A percentile compares a stretch with the other conserved stretches of the same genome.
Evolutionary conservation across 2,888 invertebrate genomes (phyloP).

Genomic region (Drosophila colorata): DNA sequence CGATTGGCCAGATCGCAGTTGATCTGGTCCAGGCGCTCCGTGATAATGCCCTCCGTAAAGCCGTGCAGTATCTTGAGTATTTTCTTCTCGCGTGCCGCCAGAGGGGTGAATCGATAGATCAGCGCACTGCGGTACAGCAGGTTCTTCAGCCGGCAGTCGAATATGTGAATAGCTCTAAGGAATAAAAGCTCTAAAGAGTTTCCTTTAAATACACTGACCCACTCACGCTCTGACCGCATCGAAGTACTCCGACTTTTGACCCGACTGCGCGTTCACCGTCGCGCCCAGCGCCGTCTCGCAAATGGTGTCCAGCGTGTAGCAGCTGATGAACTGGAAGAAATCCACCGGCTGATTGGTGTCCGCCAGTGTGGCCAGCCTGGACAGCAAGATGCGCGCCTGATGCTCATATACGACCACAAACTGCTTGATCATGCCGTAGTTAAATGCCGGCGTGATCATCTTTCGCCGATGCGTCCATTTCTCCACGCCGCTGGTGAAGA

Average conservation of each 20-base stretch:
- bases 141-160: constrained; percentile 51
- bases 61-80: constrained; percentile 49
- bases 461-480: constrained; percentile 68
- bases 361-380: constrained; percentile 23
- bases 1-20: constrained; percentile 38
- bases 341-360: constrained; percentile 40
- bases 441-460: constrained; percentile 62
- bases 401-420: constrained; percentile 52
- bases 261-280: constrained; percentile 47
- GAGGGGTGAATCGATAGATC: constrained; percentile 37
- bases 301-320: constrained; percentile 65
- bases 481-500: constrained; percentile 54
- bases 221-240: constrained; percentile 64
- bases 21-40: constrained; percentile 42
- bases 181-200: not conserved
- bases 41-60: constrained; percentile 63
- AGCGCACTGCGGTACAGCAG: constrained; percentile 50
- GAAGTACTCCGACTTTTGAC: constrained; percentile 52
- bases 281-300: constrained; percentile 68
- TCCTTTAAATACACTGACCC: not conserved
- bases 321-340: constrained; percentile 54
- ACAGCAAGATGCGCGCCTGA: constrained; percentile 52
- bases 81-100: constrained; percentile 45
- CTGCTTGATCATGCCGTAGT: constrained; percentile 60
- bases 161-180: constrained; percentile 49